phyloP scores from a whole-genome alignment of 2,113 vertebrate genomes.

The Pluvianellus socialis region DNA sequence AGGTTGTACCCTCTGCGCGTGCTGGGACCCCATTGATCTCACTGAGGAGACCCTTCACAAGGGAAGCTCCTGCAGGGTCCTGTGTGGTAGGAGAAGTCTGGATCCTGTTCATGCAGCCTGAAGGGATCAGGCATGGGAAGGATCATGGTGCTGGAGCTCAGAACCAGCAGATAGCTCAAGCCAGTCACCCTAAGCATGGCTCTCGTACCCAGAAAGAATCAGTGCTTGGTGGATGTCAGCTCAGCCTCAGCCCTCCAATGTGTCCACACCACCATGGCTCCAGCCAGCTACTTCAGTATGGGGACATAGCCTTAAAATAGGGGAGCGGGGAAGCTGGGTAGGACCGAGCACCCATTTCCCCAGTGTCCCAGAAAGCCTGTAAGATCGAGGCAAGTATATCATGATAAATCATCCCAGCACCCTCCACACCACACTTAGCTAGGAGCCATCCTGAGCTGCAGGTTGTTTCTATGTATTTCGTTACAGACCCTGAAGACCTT shows the following conservation, averaged over 20 bases:
- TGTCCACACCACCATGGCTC: background rate
- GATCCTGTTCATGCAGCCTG: background rate
- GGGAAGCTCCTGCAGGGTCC: background rate
- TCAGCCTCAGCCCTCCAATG: background rate
- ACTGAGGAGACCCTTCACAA: background rate
- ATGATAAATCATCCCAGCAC: background rate
- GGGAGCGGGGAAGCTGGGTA: background rate
- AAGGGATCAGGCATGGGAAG: background rate
- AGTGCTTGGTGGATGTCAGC: too few species aligned
- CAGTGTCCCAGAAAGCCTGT: background rate
- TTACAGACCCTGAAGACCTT: background rate
- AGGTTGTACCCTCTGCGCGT: background rate
- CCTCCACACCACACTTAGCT: background rate
- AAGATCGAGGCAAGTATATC: background rate
- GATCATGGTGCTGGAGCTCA: background rate
- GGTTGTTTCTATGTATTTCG: background rate
- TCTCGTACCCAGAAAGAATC: background rate
- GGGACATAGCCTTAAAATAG: background rate
- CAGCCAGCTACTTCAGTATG: background rate
- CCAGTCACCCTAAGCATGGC: too few species aligned
- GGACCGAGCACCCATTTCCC: background rate
- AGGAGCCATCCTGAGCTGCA: background rate
- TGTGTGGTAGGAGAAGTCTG: background rate
- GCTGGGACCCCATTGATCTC: background rate
- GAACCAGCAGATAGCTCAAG: background rate